These are phyloP conservation scores for Dinocampus coccinellae DNA, from an alignment of 2,888 invertebrate species.

Conservation along the genomic window DNA sequence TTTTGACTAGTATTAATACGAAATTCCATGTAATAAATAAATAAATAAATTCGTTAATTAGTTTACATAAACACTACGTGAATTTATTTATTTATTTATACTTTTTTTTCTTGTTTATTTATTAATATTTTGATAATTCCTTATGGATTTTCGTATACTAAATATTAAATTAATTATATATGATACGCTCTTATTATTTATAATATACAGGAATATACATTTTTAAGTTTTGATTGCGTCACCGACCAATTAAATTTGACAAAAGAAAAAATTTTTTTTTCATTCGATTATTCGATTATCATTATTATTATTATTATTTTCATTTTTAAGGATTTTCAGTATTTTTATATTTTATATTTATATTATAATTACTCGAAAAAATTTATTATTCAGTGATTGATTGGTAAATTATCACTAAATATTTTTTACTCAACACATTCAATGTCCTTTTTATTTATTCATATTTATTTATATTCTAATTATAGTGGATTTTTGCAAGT, in stretches of 20 bases:
- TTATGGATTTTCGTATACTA: slow-evolving; percentile 46
- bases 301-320: no score
- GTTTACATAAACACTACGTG: no score
- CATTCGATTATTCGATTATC: no score
- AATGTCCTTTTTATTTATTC: slow-evolving; percentile 32
- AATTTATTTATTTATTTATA: not conserved
- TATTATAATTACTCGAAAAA: no score
- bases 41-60: no score
- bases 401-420: no score
- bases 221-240: not conserved
- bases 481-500: slow-evolving; percentile 33
- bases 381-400: no score
- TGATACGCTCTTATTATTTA: not conserved
- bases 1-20: slow-evolving; percentile 5
- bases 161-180: slow-evolving; percentile 51
- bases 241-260: not conserved
- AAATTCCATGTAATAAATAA: not conserved
- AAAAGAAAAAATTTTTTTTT: no score
- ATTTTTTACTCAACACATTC: slow-evolving; percentile 27
- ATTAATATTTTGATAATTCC: no score
- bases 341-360: no score
- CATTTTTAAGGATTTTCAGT: no score
- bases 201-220: not conserved
- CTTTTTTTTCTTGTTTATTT: not conserved
- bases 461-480: not conserved